Evolutionary conservation across 35 echinoderm and acorn worm species (phyloP).

Genomic region (Diadema setosum): DNA sequence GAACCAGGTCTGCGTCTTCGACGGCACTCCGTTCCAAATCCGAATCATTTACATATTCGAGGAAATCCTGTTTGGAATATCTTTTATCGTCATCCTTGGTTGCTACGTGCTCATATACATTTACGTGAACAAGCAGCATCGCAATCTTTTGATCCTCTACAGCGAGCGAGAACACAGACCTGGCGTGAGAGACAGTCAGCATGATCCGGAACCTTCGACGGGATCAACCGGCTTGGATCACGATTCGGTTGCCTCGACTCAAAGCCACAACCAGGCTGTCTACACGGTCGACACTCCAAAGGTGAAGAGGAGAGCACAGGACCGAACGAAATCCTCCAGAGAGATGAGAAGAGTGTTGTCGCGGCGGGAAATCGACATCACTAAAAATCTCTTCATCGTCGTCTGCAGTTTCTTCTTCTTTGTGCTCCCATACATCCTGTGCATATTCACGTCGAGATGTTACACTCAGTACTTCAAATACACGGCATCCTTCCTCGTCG

Average conservation of each 20-base stretch:
- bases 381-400: conserved; percentile 6
- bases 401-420: not conserved
- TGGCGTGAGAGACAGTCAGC: not conserved
- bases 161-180: not conserved
- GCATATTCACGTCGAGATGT: not conserved
- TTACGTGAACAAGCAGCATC: not conserved
- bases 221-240: too few relatives aligned
- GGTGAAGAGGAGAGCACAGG: not conserved
- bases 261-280: not conserved
- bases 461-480: not conserved
- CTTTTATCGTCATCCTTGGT: not conserved
- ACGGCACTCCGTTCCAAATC: not conserved
- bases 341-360: not conserved
- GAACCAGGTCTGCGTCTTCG: not conserved
- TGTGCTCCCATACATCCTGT: not conserved
- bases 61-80: not conserved
- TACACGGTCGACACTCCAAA: not conserved
- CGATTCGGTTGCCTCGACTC: too few relatives aligned
- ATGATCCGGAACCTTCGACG: too few relatives aligned
- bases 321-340: not conserved
- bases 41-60: not conserved
- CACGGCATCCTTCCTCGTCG: not conserved
- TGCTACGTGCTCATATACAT: not conserved
- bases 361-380: conserved; percentile 1
- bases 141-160: not conserved